These are phyloP conservation scores for Leucopsar rothschildi DNA, from an alignment of 2,113 vertebrate genomes.

Conservation along the genomic window DNA sequence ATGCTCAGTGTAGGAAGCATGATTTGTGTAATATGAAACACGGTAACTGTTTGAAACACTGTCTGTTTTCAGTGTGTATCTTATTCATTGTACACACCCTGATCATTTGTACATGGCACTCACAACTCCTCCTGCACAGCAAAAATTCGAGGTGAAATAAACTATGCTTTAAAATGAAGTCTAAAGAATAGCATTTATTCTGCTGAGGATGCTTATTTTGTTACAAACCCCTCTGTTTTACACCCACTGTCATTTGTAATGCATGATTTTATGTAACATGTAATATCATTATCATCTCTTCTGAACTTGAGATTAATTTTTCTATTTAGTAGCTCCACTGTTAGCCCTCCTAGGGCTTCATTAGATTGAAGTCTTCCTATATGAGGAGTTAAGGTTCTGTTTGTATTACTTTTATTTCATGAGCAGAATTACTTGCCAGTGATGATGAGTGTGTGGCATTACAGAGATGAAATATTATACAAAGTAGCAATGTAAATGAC, in stretches of 20 bases:
- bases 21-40: background rate
- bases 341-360: background rate
- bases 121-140: background rate
- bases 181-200: background rate
- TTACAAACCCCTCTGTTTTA: background rate
- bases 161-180: background rate
- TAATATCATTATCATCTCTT: background rate
- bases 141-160: background rate
- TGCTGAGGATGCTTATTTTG: background rate
- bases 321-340: background rate
- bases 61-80: background rate
- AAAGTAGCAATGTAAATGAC: background rate
- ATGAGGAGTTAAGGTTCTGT: background rate
- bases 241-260: background rate
- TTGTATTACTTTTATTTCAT: constrained; percentile 4
- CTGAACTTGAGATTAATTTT: background rate
- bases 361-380: background rate
- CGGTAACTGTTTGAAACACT: background rate
- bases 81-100: background rate
- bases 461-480: background rate
- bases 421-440: background rate
- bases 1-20: background rate
- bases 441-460: background rate
- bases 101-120: background rate
- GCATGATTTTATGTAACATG: background rate